Base-by-base conservation (phyloP, 2,888 invertebrate species). In the Drosophila niveifrons region DNA sequence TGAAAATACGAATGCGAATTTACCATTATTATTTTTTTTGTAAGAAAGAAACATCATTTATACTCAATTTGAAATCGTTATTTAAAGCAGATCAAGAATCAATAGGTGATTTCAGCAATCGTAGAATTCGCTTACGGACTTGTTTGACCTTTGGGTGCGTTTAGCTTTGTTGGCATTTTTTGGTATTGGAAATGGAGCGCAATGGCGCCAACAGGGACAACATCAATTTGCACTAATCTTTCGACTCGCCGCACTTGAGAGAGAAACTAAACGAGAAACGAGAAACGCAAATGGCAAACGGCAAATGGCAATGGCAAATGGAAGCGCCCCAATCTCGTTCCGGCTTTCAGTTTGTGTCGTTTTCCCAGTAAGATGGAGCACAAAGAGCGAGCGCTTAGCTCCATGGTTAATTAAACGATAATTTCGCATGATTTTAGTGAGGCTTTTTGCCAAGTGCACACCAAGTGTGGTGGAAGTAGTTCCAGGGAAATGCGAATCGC, bases 371-470 rank as follows among this genome's bases (percentile, higher is more conserved):
- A 7, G 23, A 52, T 31, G 36, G 2, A 36, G 36, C 13, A 10
- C 6, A 23, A n/a, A n/a, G n/a, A n/a, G 15, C 46, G 17, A 76
- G 72, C 55, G 72, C 59, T 77, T 82, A 81, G 79, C 78, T 88
- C 72, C 79, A 82, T 89, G 90, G 88, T 88, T 90, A 90, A 90
- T 90, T 90, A 85, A 90, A 89, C 90, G 88, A 90, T 90, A 90
- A 90, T 90, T 90, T 90, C 80, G 78, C 77, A 77, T 79, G 77
- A 79, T 79, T 79, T 82, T 79, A 72, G 78, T 72, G 44, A 31
- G 61, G 65, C 67, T 57, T 56, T 65, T 65, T 59, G 23, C 29
- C 15, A 11, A 9, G 44, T 18, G 17, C 23, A 31, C 15, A n/a
- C n/a, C n/a, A 23, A 23, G 23, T 23, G 23, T 23, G 23, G 23